Evolutionary conservation across 1,140 invertebrate genomes (phyloP).

Genomic region (Pachyrhynchus sulphureomaculatus): DNA sequence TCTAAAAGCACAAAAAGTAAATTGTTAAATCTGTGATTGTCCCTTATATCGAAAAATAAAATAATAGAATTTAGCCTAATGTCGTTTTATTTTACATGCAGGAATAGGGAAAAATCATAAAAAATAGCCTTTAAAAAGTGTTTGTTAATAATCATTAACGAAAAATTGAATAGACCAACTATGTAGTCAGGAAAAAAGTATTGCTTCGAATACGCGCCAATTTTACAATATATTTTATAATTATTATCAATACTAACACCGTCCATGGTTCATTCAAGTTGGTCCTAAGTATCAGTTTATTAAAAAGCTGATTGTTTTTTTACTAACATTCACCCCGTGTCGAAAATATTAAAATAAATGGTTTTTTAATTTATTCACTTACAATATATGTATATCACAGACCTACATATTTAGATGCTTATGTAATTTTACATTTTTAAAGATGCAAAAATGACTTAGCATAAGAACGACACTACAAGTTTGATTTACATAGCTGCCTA

Average conservation of each 20-base stretch:
- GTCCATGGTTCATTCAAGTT: conserved; percentile 37
- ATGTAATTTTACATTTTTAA: conserved; percentile 5
- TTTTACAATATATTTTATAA: conserved; percentile 35
- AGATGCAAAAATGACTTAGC: background rate
- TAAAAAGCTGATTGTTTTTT: conserved; percentile 24
- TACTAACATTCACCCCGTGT: conserved; percentile 27
- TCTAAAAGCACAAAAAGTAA: background rate
- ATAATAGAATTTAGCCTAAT: background rate
- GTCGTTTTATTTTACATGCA: background rate
- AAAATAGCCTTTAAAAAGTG: background rate
- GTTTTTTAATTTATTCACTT: conserved; percentile 36
- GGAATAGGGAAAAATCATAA: background rate
- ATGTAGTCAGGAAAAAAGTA: conserved; percentile 46
- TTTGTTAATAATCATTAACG: background rate
- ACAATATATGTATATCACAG: conserved; percentile 53
- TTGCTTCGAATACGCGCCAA: conserved; percentile 49
- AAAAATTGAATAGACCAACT: conserved; percentile 20
- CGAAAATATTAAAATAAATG: conserved; percentile 41
- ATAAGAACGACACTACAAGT: background rate
- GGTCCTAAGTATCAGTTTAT: conserved; percentile 43
- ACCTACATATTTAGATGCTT: conserved; percentile 49
- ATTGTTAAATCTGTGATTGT: conserved; percentile 12
- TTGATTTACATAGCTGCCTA: background rate
- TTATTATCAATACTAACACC: conserved; percentile 14
- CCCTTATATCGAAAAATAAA: background rate